Evolutionary conservation across 2,797 vertebrate genomes (phyloP).

Genomic region (Glossophaga mutica): DNA sequence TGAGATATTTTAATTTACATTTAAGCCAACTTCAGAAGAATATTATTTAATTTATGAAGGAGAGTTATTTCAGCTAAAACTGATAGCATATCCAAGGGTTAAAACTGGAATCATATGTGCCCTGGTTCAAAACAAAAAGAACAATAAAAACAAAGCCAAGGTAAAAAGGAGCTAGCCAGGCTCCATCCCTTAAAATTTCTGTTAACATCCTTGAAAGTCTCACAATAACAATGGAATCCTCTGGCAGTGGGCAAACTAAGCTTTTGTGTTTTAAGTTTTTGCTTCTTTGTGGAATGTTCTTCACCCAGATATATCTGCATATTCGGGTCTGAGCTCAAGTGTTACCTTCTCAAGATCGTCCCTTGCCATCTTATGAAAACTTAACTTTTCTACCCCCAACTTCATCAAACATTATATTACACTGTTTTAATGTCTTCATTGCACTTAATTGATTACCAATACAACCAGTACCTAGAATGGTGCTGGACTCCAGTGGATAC

Average conservation of each 20-base stretch:
- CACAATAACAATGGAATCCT: neutral
- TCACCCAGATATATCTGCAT: neutral
- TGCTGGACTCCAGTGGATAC: neutral
- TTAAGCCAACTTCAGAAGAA: neutral
- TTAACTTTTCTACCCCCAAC: neutral
- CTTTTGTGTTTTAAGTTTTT: neutral
- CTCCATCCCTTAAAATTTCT: neutral
- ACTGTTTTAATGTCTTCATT: neutral
- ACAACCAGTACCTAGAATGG: neutral
- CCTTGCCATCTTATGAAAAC: neutral
- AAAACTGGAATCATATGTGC: neutral
- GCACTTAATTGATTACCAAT: neutral
- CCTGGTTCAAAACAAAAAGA: neutral
- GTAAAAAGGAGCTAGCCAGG: neutral
- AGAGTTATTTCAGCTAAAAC: neutral
- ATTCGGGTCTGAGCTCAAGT: neutral
- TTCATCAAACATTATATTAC: neutral
- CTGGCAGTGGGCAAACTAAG: neutral
- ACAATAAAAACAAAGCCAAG: constrained; percentile 7
- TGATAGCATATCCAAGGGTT: neutral
- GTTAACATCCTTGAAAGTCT: neutral
- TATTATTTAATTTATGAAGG: neutral
- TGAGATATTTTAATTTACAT: neutral
- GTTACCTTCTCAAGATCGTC: neutral
- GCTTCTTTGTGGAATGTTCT: neutral